A percentile compares a stretch with the other conserved stretches of the same genome.
These are phyloP conservation scores for Ariolimax columbianus DNA, from an alignment of 2,888 invertebrate species.

Conservation along the genomic window DNA sequence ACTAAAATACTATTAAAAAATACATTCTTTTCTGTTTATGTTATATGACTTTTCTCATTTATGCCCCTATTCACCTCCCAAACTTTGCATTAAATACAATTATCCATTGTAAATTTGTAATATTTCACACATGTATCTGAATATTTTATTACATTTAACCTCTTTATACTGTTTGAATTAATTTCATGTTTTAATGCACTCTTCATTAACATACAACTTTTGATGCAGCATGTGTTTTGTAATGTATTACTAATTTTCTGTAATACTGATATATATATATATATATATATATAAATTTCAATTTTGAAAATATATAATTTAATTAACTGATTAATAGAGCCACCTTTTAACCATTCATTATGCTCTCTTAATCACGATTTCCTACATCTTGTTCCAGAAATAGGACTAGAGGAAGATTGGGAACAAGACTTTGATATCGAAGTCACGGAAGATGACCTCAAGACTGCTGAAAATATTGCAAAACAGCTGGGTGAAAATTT, in stretches of 20 bases:
- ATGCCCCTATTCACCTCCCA: too few species aligned
- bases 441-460: slow-evolving; percentile 75
- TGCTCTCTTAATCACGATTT: slow-evolving; percentile 26
- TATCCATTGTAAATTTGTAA: not conserved
- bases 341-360: slow-evolving; percentile 8
- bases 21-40: too few species aligned
- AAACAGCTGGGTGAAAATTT: slow-evolving; percentile 61
- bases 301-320: not conserved
- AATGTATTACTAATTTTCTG: too few species aligned
- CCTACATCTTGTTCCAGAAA: slow-evolving; percentile 49
- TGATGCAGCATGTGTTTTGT: too few species aligned
- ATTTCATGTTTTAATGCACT: too few species aligned
- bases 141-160: not conserved
- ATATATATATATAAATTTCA: not conserved
- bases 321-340: not conserved
- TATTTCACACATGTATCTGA: not conserved
- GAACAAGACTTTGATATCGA: slow-evolving; percentile 77
- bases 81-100: not conserved
- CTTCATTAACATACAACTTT: too few species aligned
- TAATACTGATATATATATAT: too few species aligned
- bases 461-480: slow-evolving; percentile 71
- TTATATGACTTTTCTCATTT: too few species aligned
- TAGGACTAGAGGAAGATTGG: slow-evolving; percentile 75
- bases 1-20: not conserved
- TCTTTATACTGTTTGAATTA: not conserved